These are phyloP conservation scores for Dexiosoma caninum DNA, from an alignment of 2,888 invertebrate species.

Conservation along the genomic window DNA sequence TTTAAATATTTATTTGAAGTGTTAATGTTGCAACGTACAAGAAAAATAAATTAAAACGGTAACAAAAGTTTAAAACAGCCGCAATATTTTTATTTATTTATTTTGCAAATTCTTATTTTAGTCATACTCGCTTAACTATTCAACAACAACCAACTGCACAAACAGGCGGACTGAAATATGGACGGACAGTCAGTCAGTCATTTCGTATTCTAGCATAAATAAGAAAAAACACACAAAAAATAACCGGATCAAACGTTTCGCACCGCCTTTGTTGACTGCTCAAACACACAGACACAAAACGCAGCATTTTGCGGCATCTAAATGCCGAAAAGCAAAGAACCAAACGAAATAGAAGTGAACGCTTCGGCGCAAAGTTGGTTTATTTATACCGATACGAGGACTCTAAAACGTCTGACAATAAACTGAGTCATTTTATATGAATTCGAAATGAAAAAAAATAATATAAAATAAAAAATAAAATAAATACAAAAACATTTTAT, in stretches of 20 bases:
- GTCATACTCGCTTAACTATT: slow-evolving; percentile 32
- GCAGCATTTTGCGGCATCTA: slow-evolving; percentile 31
- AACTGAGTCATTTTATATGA: slow-evolving; percentile 44
- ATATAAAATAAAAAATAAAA: neutral
- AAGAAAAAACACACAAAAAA: slow-evolving; percentile 41
- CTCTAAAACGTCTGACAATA: slow-evolving; percentile 22
- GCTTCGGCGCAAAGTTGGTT: neutral
- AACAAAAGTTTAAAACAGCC: slow-evolving; percentile 59
- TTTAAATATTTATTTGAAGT: slow-evolving; percentile 42
- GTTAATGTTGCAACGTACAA: slow-evolving; percentile 51
- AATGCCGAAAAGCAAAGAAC: neutral
- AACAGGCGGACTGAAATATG: neutral
- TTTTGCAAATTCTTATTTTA: slow-evolving; percentile 28
- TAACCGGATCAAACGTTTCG: slow-evolving; percentile 44
- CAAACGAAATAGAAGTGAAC: slow-evolving; percentile 22
- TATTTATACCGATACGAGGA: slow-evolving; percentile 12
- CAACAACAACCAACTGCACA: slow-evolving; percentile 1
- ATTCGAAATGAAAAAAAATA: slow-evolving; percentile 20
- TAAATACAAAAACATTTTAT: neutral
- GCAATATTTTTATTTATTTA: neutral
- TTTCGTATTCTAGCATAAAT: slow-evolving; percentile 48
- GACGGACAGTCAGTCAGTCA: slow-evolving; percentile 13
- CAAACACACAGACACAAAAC: neutral
- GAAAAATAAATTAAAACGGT: slow-evolving; percentile 60
- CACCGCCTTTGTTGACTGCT: slow-evolving; percentile 33